Percentiles rank a stretch among this genome's conserved stretches.
phyloP scores from a whole-genome alignment of 1,140 invertebrate species.

The Rhopalosiphum maidis region DNA sequence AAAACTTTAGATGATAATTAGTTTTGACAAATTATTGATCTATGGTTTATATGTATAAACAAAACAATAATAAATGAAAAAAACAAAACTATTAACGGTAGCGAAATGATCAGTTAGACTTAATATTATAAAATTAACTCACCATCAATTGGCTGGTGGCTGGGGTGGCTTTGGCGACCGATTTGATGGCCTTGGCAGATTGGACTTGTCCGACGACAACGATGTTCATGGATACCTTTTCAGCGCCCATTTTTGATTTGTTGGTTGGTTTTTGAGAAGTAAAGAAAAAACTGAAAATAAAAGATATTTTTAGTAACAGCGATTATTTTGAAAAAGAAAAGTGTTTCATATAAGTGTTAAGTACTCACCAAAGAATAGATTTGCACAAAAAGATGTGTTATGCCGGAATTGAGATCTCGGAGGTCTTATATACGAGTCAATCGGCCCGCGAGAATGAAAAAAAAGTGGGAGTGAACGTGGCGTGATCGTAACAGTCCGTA shows the following conservation, averaged over 20 bases:
- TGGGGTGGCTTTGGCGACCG: neutral
- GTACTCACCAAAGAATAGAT: neutral
- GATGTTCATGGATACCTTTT: conserved; percentile 5
- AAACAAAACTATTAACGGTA: too few relatives aligned
- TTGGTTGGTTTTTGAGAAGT: neutral
- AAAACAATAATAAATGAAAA: too few relatives aligned
- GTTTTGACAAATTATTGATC: too few relatives aligned
- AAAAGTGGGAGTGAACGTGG: neutral
- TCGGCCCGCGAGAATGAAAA: neutral
- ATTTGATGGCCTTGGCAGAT: neutral
- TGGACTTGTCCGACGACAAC: neutral
- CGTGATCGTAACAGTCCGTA: neutral
- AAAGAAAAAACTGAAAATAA: neutral
- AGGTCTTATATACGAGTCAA: neutral
- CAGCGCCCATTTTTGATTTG: neutral
- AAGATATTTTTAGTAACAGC: neutral
- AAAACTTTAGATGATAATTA: too few relatives aligned
- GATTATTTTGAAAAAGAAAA: neutral
- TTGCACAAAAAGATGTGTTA: neutral
- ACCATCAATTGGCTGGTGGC: neutral
- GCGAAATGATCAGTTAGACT: too few relatives aligned
- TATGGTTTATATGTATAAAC: too few relatives aligned
- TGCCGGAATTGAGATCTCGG: neutral
- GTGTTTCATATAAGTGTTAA: neutral
- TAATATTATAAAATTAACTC: neutral